Base-by-base conservation (phyloP, 2,113 vertebrate genomes). In the Pelmatolapia mariae region DNA sequence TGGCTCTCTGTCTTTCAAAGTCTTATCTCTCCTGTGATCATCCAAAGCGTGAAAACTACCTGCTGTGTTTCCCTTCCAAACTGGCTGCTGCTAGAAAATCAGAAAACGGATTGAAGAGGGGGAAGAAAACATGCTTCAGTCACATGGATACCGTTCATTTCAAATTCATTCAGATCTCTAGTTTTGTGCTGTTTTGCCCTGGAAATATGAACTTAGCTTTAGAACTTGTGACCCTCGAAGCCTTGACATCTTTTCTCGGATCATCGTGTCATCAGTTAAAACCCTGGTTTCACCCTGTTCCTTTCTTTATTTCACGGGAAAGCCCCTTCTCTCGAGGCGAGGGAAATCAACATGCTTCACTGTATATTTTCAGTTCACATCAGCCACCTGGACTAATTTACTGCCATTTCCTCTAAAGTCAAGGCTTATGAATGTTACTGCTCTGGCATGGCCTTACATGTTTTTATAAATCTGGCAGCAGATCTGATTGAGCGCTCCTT, bases 401-500 rank as follows among this genome's bases (percentile, higher is more conserved):
- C 29, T 61, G 36, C 82, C 18, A 16, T 43, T 68, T 19, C 79
- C 63, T 54, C 22, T 63, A 83, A 87, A 84, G 61, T 18, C 78
- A 61, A 73, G 29, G 12, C 86, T 88, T 47, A 40, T 71, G 83
- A 90, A 82, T 66, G 56, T 54, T 57, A 10, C 19, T 5, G 1
- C 12, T 59, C 24, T 63, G 13, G 19, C 79, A 15, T 47, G 79
- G 81, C 56, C 53, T 50, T 78, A 79, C 80, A 56, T 86, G 57
- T 89, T 85, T 87, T 86, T 83, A 22, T 40, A 73, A 85, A 86
- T 87, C 86, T 92, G 89, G 73, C 88, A 84, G 10, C 26, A 57
- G 71, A 87, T 86, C 80, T 54, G 22, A 89, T 45, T 50, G 19
- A 89, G 52, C 1, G 15, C 26, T 50, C 79, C 31, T 87, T 83